Base-by-base conservation (phyloP, 2,888 invertebrate species). In the Leucophenga montana region DNA sequence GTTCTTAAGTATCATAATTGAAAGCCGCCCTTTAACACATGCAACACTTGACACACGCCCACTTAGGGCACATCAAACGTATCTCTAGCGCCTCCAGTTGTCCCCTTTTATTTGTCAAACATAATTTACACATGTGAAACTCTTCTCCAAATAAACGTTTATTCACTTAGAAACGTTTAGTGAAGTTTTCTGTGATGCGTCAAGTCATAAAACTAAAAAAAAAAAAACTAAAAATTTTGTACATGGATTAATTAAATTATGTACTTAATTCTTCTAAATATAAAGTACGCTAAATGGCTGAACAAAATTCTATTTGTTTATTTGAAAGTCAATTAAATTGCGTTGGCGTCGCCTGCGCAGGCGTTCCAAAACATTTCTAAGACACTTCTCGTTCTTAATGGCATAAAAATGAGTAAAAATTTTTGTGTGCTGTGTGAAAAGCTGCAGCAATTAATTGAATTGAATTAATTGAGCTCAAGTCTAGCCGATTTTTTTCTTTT, bases 21-120 rank as follows among this genome's bases (percentile, higher is more conserved):
- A 16, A 18, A 48, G 53, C 27, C 59, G 53, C 61, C 65, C 54
- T 50, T 14, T 56, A 57, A 48, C 9, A 18, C 31, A 77, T 74
- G 73, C 77, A 82, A 82, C 83, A 81, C 83, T 79, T 80, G 80
- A 80, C 83, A 83, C 73, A 75, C 77, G 80, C 82, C 80, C 74
- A 83, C 75, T 68, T 62, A 33, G 14, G 46, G 6, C 44, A 39
- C 39, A 39, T 5, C 9, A 39, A 39, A 39, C 9, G 39, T 8
- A 3, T 5, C 39, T 39, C 39, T 5, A 39, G 39, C 39, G 39
- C 39, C 39, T 39, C 11, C 39, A 39, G 39, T 39, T 39, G 39
- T 5, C 11, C 39, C 5, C 8, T 39, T 39, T 39, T 5, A 39
- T 1, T 39, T 8, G 39, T 1, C 3, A 16, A 53, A 53, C 61